Evolutionary conservation across 2,888 invertebrate genomes (phyloP), one percentile per base, ranked within the genome.

Genomic region (Epistrophe grossulariae): DNA sequence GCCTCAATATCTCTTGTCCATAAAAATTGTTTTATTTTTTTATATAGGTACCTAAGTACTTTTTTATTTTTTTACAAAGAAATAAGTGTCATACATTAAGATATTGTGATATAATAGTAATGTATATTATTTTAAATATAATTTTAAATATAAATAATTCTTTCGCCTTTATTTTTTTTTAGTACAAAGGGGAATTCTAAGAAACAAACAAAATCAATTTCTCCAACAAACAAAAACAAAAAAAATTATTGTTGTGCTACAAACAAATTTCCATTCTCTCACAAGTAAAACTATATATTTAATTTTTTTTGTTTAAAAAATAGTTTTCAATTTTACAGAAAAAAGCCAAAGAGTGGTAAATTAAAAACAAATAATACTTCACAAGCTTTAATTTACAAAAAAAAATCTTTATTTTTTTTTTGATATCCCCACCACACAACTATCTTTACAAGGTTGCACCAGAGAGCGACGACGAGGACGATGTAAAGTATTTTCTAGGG

Each of bases 121-220:
- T 4, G 17, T 57, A 19, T 52, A 31, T 59, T 60, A 28, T 78
- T 40, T 55, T 72, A 72, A 59, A 72, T 59, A 48, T 70, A 60
- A 43, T 52, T 76, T 76, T 73, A 68, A 70, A 70, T 82, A 66
- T 87, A 87, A 87, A 87, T 87, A 87, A 87, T 87, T 87, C 87
- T 87, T 87, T 87, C 79, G 87, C 83, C 87, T 62, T 79, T 72
- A 31, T 24, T 59, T 72, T 72, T 70, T 45, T 81, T 50, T 70
- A 60, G 79, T 82, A 87, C 79, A 74, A 70, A 70, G 57, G 79
- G 82, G 74, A 71, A 83, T 79, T 83, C 87, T 87, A 87, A 87
- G 74, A 87, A 87, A 87, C 87, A 87, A 87, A 87, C 87, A 87
- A 87, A 87, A 87, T 87, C 76, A 87, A 83, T 87, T 79, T 87